These are phyloP conservation scores for Crossocerus cetratus DNA, from an alignment of 2,888 invertebrate species.

Conservation along the genomic window DNA sequence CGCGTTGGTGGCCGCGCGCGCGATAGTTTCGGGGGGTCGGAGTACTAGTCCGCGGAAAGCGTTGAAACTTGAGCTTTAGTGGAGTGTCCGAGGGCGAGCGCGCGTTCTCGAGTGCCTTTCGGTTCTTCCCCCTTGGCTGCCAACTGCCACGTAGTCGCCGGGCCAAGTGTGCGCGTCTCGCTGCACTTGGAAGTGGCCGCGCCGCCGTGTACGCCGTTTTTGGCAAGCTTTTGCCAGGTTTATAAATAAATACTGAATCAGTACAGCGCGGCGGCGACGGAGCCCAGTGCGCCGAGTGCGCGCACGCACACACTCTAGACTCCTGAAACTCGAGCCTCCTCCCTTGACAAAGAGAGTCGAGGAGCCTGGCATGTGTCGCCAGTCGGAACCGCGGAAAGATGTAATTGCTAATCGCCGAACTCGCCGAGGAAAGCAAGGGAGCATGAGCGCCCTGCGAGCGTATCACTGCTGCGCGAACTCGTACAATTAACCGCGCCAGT, in stretches of 20 bases:
- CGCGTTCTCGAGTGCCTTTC: too few relatives aligned
- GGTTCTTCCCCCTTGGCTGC: too few relatives aligned
- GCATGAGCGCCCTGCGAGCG: conserved; percentile 2
- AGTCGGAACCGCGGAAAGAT: conserved; percentile 16
- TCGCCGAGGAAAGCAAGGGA: too few relatives aligned
- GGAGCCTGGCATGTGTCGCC: conserved; percentile 17
- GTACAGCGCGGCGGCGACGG: conserved; percentile 58
- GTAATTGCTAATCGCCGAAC: conserved; percentile 24
- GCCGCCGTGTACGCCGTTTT: conserved; percentile 55
- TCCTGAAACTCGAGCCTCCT: conserved; percentile 65
- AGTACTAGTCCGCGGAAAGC: too few relatives aligned
- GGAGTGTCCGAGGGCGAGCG: too few relatives aligned
- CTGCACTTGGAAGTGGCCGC: too few relatives aligned
- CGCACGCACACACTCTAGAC: conserved; percentile 12
- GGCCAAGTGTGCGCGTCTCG: too few relatives aligned
- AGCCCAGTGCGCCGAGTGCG: background rate
- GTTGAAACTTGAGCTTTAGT: too few relatives aligned
- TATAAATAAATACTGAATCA: conserved; percentile 75
- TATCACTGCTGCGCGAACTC: conserved; percentile 17
- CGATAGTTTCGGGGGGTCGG: background rate
- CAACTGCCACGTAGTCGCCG: too few relatives aligned
- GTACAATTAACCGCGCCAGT: conserved; percentile 32
- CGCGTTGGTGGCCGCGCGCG: background rate
- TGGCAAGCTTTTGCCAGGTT: conserved; percentile 70
- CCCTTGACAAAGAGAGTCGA: background rate